These are phyloP conservation scores for Sardinella longiceps DNA, from an alignment of 2,797 vertebrate species.

Conservation along the genomic window DNA sequence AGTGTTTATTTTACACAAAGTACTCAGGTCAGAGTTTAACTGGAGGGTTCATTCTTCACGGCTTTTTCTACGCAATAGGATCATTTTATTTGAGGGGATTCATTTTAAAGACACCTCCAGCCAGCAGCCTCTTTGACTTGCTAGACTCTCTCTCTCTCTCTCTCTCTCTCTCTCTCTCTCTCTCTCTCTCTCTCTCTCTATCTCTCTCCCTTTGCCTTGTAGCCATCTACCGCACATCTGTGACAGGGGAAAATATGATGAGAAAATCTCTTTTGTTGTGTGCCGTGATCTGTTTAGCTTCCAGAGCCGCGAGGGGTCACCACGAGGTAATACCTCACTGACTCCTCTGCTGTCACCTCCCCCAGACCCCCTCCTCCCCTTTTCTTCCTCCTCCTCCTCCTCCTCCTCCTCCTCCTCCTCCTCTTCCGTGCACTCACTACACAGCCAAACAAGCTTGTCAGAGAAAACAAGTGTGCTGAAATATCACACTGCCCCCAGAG, in stretches of 20 bases:
- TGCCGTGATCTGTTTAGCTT: slow-evolving; percentile 50
- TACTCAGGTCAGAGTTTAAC: background rate
- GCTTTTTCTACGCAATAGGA: background rate
- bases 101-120: background rate
- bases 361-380: slow-evolving; percentile 35
- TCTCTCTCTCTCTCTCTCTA: background rate
- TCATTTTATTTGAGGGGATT: background rate
- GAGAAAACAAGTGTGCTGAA: slow-evolving; percentile 61
- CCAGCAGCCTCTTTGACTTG: background rate
- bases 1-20: background rate
- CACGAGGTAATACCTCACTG: slow-evolving; percentile 57
- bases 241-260: slow-evolving; percentile 10
- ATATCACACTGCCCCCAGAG: slow-evolving; percentile 57
- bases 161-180: background rate
- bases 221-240: slow-evolving; percentile 12
- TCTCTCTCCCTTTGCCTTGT: background rate
- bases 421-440: slow-evolving; percentile 29
- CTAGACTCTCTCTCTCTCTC: background rate
- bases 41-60: background rate
- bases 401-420: background rate
- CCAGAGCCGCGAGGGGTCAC: slow-evolving; percentile 62
- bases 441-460: slow-evolving; percentile 52
- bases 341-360: slow-evolving; percentile 53
- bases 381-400: background rate
- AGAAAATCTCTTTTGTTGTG: slow-evolving; percentile 45